Evolutionary conservation across 2,113 vertebrate genomes (phyloP).

Genomic region (Hemichromis elongatus): DNA sequence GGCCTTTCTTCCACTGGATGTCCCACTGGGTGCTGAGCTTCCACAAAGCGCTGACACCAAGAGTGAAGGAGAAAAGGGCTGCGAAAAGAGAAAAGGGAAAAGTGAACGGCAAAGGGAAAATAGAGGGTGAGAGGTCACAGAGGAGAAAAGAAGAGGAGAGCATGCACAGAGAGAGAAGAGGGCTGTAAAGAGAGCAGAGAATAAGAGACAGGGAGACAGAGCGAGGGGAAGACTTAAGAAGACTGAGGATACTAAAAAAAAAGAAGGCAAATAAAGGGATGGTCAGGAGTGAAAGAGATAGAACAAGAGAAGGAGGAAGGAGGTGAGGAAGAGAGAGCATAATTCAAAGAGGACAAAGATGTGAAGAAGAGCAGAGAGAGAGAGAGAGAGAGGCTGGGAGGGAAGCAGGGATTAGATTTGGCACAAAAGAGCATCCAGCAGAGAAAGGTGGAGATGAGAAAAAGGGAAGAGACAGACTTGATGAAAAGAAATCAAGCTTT

Average conservation of each 20-base stretch:
- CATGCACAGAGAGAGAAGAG: not conserved
- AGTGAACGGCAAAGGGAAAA: conserved; percentile 48
- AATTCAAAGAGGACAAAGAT: conserved; percentile 51
- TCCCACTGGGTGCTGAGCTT: conserved; percentile 51
- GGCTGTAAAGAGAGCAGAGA: conserved; percentile 36
- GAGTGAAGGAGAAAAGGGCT: conserved; percentile 54
- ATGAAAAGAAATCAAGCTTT: conserved; percentile 61
- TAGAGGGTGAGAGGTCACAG: conserved; percentile 60
- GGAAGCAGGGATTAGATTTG: conserved; percentile 50
- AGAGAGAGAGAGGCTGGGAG: conserved; percentile 5
- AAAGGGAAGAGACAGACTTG: conserved; percentile 48
- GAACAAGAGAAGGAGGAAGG: conserved; percentile 35
- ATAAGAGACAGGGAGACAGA: conserved; percentile 42
- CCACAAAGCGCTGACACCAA: conserved; percentile 56
- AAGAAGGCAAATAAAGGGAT: conserved; percentile 36
- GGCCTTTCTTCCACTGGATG: conserved; percentile 32
- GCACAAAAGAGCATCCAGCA: conserved; percentile 57
- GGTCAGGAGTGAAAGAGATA: conserved; percentile 24
- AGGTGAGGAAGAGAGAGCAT: conserved; percentile 25
- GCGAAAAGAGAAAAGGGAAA: conserved; percentile 42
- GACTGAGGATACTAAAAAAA: conserved; percentile 45
- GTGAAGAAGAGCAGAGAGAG: not conserved
- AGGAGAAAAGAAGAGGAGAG: conserved; percentile 25
- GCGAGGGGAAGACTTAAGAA: conserved; percentile 34
- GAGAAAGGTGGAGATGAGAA: conserved; percentile 61